Percentiles rank a stretch among this genome's conserved stretches.
Evolutionary conservation across 2,888 invertebrate species (phyloP).

Genomic region (Netelia virgata): DNA sequence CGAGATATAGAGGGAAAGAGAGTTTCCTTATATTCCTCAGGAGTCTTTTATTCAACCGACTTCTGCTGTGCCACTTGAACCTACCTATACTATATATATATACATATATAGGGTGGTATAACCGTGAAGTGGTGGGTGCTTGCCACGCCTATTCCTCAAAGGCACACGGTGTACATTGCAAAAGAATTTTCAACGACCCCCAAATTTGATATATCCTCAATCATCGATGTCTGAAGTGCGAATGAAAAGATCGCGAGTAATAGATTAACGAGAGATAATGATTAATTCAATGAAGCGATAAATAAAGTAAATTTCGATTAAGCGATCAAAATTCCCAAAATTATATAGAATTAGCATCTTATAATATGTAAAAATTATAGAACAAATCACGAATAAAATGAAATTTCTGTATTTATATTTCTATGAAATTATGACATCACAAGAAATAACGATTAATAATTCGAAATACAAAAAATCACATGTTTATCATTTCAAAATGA

Average conservation of each 20-base stretch:
- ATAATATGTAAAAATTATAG: too few species aligned
- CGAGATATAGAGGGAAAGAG: conserved; percentile 37
- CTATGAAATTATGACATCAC: too few species aligned
- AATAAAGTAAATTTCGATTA: neutral
- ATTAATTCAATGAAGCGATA: conserved; percentile 19
- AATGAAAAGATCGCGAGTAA: conserved; percentile 49
- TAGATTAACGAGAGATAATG: conserved; percentile 9
- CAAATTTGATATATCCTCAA: conserved; percentile 31
- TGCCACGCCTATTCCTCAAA: conserved; percentile 65
- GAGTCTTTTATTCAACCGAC: conserved; percentile 63
- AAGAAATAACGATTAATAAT: too few species aligned
- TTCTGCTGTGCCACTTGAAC: conserved; percentile 30
- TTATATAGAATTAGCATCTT: too few species aligned
- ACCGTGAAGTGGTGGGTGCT: conserved; percentile 56
- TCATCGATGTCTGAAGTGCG: conserved; percentile 34
- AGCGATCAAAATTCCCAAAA: too few species aligned
- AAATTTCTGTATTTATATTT: too few species aligned
- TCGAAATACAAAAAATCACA: too few species aligned
- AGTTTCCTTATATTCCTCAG: conserved; percentile 60
- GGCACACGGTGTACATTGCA: conserved; percentile 44
- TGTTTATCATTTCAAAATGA: too few species aligned
- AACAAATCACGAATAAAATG: too few species aligned
- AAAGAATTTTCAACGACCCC: conserved; percentile 57
- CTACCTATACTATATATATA: conserved; percentile 9
- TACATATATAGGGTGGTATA: conserved; percentile 1